A percentile compares a stretch with the other conserved stretches of the same genome.
phyloP scores from a whole-genome alignment of 1,140 invertebrate genomes.

The Pseudoatta argentina region DNA sequence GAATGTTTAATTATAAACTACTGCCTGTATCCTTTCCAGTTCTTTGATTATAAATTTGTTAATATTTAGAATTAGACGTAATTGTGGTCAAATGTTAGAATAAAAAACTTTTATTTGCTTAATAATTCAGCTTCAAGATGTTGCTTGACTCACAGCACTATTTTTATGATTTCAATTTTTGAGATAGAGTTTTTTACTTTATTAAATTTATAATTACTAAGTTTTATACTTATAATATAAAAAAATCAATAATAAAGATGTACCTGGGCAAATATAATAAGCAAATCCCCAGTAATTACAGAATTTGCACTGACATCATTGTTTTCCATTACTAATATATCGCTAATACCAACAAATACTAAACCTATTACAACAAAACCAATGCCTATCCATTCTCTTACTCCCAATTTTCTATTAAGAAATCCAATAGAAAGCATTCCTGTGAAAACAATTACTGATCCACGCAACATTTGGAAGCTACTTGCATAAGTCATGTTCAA shows the following conservation, averaged over 20 bases:
- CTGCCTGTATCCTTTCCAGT: too few relatives aligned
- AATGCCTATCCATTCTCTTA: conserved; percentile 95
- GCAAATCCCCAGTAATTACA: conserved; percentile 94
- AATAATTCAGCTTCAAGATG: too few relatives aligned
- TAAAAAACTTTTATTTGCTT: too few relatives aligned
- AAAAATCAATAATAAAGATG: conserved; percentile 4
- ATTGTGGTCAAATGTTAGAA: too few relatives aligned
- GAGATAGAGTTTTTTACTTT: too few relatives aligned
- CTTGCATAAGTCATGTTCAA: conserved; percentile 96
- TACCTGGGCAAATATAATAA: conserved; percentile 60
- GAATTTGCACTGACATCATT: conserved; percentile 89
- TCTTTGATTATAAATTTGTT: too few relatives aligned
- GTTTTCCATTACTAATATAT: conserved; percentile 88
- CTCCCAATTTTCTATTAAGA: conserved; percentile 90
- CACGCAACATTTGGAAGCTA: conserved; percentile 98
- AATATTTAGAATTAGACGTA: too few relatives aligned
- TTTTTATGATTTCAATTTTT: too few relatives aligned
- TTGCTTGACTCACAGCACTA: too few relatives aligned
- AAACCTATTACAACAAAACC: conserved; percentile 93
- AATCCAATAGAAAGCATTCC: conserved; percentile 96
- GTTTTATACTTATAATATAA: neutral
- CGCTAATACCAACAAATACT: conserved; percentile 93
- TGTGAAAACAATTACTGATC: conserved; percentile 97
- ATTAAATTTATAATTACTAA: neutral
- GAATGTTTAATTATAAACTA: too few relatives aligned